phyloP scores from a whole-genome alignment of 2,888 invertebrate genomes.

The Euplexia lucipara region DNA sequence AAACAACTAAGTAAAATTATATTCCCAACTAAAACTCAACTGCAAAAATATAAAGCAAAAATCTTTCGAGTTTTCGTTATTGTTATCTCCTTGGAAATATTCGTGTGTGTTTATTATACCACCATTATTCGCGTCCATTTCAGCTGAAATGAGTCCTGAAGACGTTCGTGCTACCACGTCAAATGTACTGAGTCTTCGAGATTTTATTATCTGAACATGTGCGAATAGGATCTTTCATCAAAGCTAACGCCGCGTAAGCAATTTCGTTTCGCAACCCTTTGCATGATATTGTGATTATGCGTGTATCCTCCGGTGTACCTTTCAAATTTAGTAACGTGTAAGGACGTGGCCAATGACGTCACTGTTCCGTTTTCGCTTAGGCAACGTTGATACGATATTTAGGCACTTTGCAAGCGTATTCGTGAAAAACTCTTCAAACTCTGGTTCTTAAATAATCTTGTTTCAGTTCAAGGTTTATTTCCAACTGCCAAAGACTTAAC shows the following conservation, averaged over 20 bases:
- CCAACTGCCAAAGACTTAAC: conserved; percentile 9
- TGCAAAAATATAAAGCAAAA: conserved; percentile 15
- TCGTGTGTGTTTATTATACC: conserved; percentile 36
- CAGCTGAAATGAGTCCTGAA: conserved; percentile 45
- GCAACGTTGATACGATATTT: conserved; percentile 29
- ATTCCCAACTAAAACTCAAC: conserved; percentile 5
- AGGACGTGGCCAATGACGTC: conserved; percentile 31
- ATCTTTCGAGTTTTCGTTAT: conserved; percentile 33
- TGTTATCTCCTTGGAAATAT: conserved; percentile 43
- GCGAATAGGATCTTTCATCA: conserved; percentile 71
- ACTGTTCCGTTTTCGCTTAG: conserved; percentile 39
- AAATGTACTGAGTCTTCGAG: conserved; percentile 52
- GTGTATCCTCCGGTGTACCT: conserved; percentile 59
- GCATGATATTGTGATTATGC: conserved; percentile 65
- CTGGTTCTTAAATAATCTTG: conserved; percentile 14
- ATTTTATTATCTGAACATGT: conserved; percentile 60
- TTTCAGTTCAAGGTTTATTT: conserved; percentile 22
- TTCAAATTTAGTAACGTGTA: conserved; percentile 62
- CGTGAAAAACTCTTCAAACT: conserved; percentile 11
- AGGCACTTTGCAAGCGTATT: conserved; percentile 8
- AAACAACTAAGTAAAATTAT: conserved; percentile 12
- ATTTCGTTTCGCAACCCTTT: conserved; percentile 77
- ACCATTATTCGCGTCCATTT: conserved; percentile 43
- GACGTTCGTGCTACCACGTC: conserved; percentile 39
- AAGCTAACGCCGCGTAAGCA: conserved; percentile 74